phyloP scores from a whole-genome alignment of 2,888 invertebrate genomes.

The Hybos culiciformis region DNA sequence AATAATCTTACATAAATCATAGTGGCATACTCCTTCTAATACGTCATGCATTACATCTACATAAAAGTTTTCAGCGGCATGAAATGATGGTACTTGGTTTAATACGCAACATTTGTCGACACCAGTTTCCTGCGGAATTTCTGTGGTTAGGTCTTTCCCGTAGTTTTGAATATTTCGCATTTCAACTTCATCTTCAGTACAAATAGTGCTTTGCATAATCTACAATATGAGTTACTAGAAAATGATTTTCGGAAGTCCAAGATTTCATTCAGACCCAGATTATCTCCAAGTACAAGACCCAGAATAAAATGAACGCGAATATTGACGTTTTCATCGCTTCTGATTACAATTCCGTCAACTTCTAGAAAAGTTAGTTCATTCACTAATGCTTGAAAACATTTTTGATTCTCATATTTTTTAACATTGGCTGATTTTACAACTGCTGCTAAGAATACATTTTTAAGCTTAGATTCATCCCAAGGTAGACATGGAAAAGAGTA shows the following conservation, averaged over 20 bases:
- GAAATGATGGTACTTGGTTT: slow-evolving; percentile 10
- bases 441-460: not conserved
- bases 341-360: slow-evolving; percentile 1
- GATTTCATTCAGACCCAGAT: slow-evolving; percentile 9
- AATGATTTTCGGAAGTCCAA: slow-evolving; percentile 10
- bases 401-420: slow-evolving; percentile 9
- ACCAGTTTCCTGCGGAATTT: slow-evolving; percentile 3
- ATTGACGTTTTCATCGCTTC: not conserved
- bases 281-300: slow-evolving; percentile 9
- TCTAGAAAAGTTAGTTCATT: slow-evolving; percentile 5
- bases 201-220: slow-evolving; percentile 8
- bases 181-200: not conserved
- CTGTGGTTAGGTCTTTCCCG: not conserved
- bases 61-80: slow-evolving; percentile 8
- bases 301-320: slow-evolving; percentile 8
- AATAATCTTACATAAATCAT: slow-evolving; percentile 6
- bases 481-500: slow-evolving; percentile 2
- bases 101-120: slow-evolving; percentile 7
- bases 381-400: slow-evolving; percentile 6
- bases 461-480: not conserved
- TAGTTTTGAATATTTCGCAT: not conserved
- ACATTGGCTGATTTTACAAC: not conserved
- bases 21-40: slow-evolving; percentile 10
- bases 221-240: slow-evolving; percentile 7
- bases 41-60: slow-evolving; percentile 9